phyloP scores from a whole-genome alignment of 1,140 invertebrate genomes.

The Hirudo medicinalis region DNA sequence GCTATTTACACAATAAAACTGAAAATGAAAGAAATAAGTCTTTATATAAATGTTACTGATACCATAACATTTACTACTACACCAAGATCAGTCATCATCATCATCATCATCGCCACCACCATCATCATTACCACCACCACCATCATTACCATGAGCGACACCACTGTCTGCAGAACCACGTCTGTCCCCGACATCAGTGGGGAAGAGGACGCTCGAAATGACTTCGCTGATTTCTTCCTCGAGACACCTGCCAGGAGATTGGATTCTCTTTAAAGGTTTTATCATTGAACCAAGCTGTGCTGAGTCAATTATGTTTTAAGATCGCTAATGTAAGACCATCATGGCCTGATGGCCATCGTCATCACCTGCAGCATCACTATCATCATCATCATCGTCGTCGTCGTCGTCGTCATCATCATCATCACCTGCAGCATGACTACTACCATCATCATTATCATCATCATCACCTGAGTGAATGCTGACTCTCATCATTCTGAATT shows the following conservation, averaged over 20 bases:
- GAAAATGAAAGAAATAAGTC: too few relatives aligned
- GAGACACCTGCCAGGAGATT: neutral
- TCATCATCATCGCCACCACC: neutral
- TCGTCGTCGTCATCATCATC: neutral
- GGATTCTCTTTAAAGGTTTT: neutral
- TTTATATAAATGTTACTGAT: too few relatives aligned
- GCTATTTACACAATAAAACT: too few relatives aligned
- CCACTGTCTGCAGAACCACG: neutral
- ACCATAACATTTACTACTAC: too few relatives aligned
- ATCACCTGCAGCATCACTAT: neutral
- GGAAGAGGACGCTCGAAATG: neutral
- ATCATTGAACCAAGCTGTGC: neutral
- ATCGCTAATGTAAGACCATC: neutral
- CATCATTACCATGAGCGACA: neutral
- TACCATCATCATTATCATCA: slow-evolving; percentile 1
- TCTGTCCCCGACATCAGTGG: neutral
- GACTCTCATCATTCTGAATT: neutral
- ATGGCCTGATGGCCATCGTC: neutral
- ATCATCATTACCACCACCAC: neutral
- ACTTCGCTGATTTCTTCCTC: neutral
- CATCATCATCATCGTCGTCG: slow-evolving; percentile 3
- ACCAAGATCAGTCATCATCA: neutral
- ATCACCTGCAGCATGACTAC: neutral
- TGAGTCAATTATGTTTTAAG: too few relatives aligned
- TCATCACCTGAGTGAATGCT: neutral